Base-by-base conservation (phyloP, 2,797 vertebrate species). In the Molossus alvarezi region DNA sequence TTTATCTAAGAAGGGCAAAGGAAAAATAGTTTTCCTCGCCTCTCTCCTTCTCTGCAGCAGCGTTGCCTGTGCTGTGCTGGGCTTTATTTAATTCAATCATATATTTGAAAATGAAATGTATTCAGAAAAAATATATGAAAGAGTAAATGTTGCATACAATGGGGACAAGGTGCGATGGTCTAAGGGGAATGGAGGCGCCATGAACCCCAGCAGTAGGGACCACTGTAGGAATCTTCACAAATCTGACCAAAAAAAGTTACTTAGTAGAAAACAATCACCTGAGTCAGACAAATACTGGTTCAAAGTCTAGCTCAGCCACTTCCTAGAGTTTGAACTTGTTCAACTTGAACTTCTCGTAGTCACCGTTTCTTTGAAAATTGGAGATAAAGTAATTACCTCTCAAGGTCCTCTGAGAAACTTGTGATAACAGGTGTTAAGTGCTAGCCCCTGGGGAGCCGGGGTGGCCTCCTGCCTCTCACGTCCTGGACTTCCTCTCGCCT, bases 51-150 rank as follows among this genome's bases (percentile, higher is more conserved):
- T 33, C 33, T 33, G 33, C 33, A 33, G 33, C 33, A 33, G 33
- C 3, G 33, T 33, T 33, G 33, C 33, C 33, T 33, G 33, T 33
- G 33, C 33, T 33, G 33, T 33, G 33, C 33, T 33, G 33, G 33
- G 33, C 76, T 88, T 76, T 84, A 77, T 84, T 83, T 75, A 72
- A 33, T 71, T 79, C 33, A 92, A 6, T 41, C 45, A 76, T 2
- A 81, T 23, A 55, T 53, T 87, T 95, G n/a, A 69, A 84, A 88
- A 91, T 41, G 48, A 86, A 92, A 58, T 11, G 2, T 75, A 55
- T 81, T 58, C 45, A 94, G 77, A 79, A 75, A 75, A 83, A 95
- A 83, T 13, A 37, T 25, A 14, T 72, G 69, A 21, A 45, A 45
- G 41, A 45, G 69, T 45, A 55, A 85, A 85, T 58, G 57, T 55